These are phyloP conservation scores for Glaucopsyche alexis DNA, from an alignment of 2,888 invertebrate genomes.

Conservation along the genomic window DNA sequence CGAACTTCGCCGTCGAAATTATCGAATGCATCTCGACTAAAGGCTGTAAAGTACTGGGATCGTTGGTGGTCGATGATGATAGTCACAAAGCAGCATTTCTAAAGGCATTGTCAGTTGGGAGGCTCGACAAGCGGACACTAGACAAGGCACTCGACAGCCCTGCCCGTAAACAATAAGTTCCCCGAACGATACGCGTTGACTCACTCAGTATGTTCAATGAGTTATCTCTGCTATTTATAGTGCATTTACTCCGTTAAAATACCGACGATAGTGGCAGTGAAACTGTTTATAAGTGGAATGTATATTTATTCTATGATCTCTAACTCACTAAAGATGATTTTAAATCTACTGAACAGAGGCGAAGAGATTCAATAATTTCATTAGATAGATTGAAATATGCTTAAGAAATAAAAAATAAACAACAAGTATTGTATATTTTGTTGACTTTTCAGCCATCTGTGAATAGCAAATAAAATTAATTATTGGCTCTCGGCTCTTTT, in stretches of 20 bases:
- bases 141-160: not conserved
- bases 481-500: too few relatives aligned
- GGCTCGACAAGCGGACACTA: not conserved
- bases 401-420: too few relatives aligned
- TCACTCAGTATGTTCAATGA: constrained; percentile 7
- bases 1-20: too few relatives aligned
- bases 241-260: constrained; percentile 3
- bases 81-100: not conserved
- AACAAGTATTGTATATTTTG: too few relatives aligned
- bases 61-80: not conserved
- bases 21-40: too few relatives aligned
- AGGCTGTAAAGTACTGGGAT: too few relatives aligned
- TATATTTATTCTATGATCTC: not conserved
- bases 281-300: not conserved
- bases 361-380: not conserved
- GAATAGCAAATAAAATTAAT: too few relatives aligned
- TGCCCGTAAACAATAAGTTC: constrained; percentile 9
- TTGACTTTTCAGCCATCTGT: too few relatives aligned
- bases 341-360: not conserved
- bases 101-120: not conserved
- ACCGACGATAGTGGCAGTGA: not conserved
- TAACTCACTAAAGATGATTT: not conserved
- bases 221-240: constrained; percentile 20
- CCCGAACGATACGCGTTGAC: constrained; percentile 22
- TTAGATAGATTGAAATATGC: too few relatives aligned